These are phyloP conservation scores for Chrysemys picta DNA, from an alignment of 2,113 vertebrate genomes.

Conservation along the genomic window DNA sequence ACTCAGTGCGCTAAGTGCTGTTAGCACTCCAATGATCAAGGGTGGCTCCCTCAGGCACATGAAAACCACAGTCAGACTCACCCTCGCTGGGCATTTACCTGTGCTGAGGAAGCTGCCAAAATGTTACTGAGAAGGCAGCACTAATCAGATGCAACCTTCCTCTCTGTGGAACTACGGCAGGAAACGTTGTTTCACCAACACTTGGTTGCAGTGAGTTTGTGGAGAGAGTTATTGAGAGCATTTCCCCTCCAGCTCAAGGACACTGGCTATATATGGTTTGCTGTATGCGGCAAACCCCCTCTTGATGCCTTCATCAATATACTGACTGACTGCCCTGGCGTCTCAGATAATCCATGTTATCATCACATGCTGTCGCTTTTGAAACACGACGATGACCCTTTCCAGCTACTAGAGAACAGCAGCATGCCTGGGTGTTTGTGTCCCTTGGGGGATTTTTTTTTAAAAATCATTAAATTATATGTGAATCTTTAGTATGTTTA, in stretches of 20 bases:
- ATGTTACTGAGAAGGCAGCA: neutral
- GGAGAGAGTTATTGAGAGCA: neutral
- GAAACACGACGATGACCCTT: neutral
- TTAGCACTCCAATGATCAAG: neutral
- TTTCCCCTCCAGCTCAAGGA: neutral
- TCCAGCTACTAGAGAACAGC: neutral
- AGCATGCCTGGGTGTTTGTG: neutral
- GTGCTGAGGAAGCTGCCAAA: neutral
- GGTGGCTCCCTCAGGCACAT: neutral
- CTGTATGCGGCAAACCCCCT: neutral
- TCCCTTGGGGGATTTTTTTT: neutral
- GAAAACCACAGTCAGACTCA: neutral
- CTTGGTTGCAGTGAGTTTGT: neutral
- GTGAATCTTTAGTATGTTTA: slow-evolving; percentile 49
- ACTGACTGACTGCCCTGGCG: neutral
- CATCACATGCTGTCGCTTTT: neutral
- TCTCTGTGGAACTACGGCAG: neutral
- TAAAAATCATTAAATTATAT: slow-evolving; percentile 61
- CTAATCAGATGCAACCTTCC: neutral
- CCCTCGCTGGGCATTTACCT: neutral
- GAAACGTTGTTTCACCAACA: neutral
- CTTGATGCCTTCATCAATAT: neutral
- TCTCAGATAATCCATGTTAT: neutral
- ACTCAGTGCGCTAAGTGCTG: neutral
- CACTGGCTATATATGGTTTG: neutral